Evolutionary conservation across 2,888 invertebrate species (phyloP).

Genomic region (Leucania comma): DNA sequence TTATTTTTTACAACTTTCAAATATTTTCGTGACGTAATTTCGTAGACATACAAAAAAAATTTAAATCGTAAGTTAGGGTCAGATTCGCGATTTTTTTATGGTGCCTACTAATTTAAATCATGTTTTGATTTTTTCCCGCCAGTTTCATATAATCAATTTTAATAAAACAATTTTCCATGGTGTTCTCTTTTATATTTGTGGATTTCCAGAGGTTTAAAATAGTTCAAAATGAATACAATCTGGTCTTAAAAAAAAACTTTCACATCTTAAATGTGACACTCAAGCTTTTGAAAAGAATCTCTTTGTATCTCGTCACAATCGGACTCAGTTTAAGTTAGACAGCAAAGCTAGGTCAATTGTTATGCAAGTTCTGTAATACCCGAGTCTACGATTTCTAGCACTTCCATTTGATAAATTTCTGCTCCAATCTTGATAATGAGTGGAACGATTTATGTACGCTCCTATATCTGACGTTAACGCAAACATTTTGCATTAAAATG

Average conservation of each 20-base stretch:
- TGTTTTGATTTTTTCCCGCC: too few relatives aligned
- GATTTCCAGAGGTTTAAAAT: too few relatives aligned
- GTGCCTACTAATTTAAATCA: too few relatives aligned
- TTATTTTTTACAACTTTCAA: too few relatives aligned
- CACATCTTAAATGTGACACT: conserved; percentile 27
- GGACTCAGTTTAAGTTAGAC: conserved; percentile 8
- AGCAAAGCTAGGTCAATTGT: conserved; percentile 35
- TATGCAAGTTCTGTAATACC: conserved; percentile 15
- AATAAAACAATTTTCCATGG: too few relatives aligned
- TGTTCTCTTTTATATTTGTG: too few relatives aligned
- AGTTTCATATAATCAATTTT: too few relatives aligned
- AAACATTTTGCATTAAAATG: conserved; percentile 30
- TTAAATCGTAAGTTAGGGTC: too few relatives aligned
- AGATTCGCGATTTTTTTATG: too few relatives aligned
- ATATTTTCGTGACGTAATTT: too few relatives aligned
- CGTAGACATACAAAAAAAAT: too few relatives aligned
- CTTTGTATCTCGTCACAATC: conserved; percentile 36
- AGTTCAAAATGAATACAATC: too few relatives aligned
- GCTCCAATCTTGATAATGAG: conserved; percentile 27
- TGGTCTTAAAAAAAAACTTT: not conserved
- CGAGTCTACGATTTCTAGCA: conserved; percentile 6
- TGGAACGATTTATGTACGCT: conserved; percentile 15
- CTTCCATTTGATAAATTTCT: conserved; percentile 18
- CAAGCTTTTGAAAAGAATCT: conserved; percentile 29
- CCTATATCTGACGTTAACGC: conserved; percentile 13